These are phyloP conservation scores for Pomacea canaliculata DNA, from an alignment of 2,888 invertebrate genomes.

Conservation along the genomic window DNA sequence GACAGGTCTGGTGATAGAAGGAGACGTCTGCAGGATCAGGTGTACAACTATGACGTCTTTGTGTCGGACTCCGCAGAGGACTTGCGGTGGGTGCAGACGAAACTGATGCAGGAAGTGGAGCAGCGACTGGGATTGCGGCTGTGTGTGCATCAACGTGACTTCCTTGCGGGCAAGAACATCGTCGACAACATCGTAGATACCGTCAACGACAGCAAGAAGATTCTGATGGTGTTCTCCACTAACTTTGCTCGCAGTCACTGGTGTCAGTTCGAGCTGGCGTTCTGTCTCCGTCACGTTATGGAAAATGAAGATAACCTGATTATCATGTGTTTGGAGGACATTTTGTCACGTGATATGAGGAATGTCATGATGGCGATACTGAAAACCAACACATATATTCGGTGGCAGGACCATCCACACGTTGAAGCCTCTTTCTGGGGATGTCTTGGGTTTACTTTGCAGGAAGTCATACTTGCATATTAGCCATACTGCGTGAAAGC, in stretches of 20 bases:
- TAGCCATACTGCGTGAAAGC: not conserved
- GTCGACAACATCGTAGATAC: constrained; percentile 80
- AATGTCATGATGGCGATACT: constrained; percentile 78
- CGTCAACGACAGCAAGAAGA: constrained; percentile 78
- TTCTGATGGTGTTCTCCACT: constrained; percentile 78
- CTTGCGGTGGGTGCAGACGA: not conserved
- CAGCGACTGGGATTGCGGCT: constrained; percentile 52
- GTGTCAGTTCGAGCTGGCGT: constrained; percentile 41
- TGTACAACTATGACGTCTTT: not conserved
- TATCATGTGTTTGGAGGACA: constrained; percentile 77
- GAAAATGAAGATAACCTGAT: constrained; percentile 69
- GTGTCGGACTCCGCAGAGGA: not conserved
- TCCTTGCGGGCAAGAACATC: constrained; percentile 79
- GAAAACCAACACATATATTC: constrained; percentile 76
- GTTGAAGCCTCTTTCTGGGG: not conserved
- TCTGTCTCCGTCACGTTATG: constrained; percentile 27
- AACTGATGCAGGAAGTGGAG: not conserved
- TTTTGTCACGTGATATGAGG: constrained; percentile 75
- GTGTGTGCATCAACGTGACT: constrained; percentile 81
- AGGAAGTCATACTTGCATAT: not conserved
- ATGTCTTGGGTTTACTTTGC: not conserved
- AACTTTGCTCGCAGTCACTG: constrained; percentile 53
- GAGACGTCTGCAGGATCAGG: not conserved
- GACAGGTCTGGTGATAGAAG: not conserved
- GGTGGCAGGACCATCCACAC: not conserved